Percentiles rank a stretch among this genome's conserved stretches.
Conservation (phyloP, 2,888 invertebrate species). For the Sipha maydis region DNA sequence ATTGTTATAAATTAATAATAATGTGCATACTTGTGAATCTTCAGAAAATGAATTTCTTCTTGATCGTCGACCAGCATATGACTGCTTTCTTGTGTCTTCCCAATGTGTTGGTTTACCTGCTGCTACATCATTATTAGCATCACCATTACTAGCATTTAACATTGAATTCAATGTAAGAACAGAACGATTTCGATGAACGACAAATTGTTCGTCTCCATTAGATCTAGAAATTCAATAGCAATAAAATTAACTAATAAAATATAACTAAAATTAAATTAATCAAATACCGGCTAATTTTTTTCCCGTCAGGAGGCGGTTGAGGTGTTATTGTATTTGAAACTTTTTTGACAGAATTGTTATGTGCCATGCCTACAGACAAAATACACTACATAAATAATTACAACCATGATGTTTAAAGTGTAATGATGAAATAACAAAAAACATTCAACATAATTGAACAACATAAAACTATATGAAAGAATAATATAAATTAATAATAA, state of each 20-base stretch:
- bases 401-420: constrained; percentile 51
- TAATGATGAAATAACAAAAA: constrained; percentile 5
- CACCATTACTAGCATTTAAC: constrained; percentile 67
- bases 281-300: constrained; percentile 34
- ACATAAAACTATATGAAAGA: neutral
- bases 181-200: constrained; percentile 82
- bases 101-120: constrained; percentile 89
- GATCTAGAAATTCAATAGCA: constrained; percentile 64
- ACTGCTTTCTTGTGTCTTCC: constrained; percentile 78
- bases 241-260: neutral
- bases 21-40: constrained; percentile 74
- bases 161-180: constrained; percentile 81
- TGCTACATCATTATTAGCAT: constrained; percentile 69
- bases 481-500: constrained; percentile 5
- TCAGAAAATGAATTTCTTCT: constrained; percentile 85
- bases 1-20: neutral
- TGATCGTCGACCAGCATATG: constrained; percentile 85
- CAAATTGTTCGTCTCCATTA: constrained; percentile 76
- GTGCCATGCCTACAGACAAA: constrained; percentile 61
- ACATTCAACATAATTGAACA: neutral
- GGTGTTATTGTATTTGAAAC: constrained; percentile 21
- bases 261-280: neutral
- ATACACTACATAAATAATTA: constrained; percentile 63
- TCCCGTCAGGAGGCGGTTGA: constrained; percentile 9
- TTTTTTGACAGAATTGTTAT: constrained; percentile 53